Evolutionary conservation across 2,113 vertebrate genomes (phyloP).

Genomic region (Phyllostomus discolor): DNA sequence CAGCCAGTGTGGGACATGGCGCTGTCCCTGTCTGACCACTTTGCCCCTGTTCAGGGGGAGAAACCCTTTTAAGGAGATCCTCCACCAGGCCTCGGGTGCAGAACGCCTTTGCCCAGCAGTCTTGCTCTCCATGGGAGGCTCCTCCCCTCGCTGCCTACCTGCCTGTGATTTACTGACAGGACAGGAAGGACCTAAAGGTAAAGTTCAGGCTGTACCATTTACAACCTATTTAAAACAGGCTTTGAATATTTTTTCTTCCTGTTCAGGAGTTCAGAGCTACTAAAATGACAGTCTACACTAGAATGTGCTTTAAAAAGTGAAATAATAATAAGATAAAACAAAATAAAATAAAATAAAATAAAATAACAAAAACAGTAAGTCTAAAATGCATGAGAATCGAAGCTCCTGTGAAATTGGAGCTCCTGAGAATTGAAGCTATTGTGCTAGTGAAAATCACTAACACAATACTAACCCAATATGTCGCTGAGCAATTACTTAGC

Average conservation of each 20-base stretch:
- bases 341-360: no score
- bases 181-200: background rate
- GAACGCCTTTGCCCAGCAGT: background rate
- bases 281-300: background rate
- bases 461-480: background rate
- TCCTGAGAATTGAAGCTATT: no score
- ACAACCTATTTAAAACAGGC: background rate
- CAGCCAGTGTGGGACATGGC: background rate
- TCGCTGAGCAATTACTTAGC: background rate
- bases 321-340: no score
- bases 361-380: background rate
- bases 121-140: background rate
- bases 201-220: background rate
- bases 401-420: background rate
- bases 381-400: background rate
- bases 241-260: background rate
- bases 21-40: background rate
- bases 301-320: background rate
- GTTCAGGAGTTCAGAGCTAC: background rate
- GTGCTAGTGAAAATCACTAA: background rate
- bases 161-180: background rate
- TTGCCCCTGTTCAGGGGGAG: background rate
- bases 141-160: background rate
- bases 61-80: background rate
- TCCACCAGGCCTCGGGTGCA: accelerated